A percentile compares a stretch with the other conserved stretches of the same genome.
These are phyloP conservation scores for Moxostoma hubbsi DNA, from an alignment of 2,797 vertebrate species.

Conservation along the genomic window DNA sequence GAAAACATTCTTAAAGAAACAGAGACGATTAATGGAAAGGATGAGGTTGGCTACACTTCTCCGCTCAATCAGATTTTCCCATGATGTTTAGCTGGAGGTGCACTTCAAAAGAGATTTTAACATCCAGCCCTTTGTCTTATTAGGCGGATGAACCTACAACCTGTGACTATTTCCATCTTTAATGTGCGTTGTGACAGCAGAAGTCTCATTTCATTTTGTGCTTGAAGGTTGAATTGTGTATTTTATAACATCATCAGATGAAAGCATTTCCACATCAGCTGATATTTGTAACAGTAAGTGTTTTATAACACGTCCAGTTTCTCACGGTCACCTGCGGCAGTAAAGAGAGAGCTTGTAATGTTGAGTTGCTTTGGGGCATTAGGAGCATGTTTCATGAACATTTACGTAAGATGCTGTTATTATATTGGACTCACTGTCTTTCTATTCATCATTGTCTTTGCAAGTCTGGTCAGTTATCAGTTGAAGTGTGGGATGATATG, in stretches of 20 bases:
- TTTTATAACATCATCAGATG: not conserved
- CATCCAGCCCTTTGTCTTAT: too few relatives aligned
- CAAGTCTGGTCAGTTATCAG: not conserved
- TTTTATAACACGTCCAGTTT: not conserved
- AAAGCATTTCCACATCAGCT: conserved; percentile 1
- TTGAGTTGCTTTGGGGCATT: not conserved
- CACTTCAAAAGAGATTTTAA: too few relatives aligned
- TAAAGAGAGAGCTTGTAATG: not conserved
- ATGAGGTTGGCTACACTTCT: too few relatives aligned
- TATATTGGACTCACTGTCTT: not conserved
- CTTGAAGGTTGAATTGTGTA: not conserved
- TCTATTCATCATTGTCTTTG: not conserved
- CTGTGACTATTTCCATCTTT: too few relatives aligned
- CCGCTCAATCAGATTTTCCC: too few relatives aligned
- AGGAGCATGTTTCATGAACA: not conserved
- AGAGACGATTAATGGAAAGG: too few relatives aligned
- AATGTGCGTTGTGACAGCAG: too few relatives aligned
- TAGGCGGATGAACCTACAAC: too few relatives aligned
- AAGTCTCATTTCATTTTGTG: too few relatives aligned
- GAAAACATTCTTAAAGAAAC: too few relatives aligned
- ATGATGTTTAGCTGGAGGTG: too few relatives aligned
- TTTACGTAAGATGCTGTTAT: conserved; percentile 9
- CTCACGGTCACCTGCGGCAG: not conserved
- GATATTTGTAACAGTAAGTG: not conserved
- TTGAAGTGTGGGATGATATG: not conserved